Evolutionary conservation across 2,888 invertebrate species (phyloP).

Genomic region (Tholera decimalis): DNA sequence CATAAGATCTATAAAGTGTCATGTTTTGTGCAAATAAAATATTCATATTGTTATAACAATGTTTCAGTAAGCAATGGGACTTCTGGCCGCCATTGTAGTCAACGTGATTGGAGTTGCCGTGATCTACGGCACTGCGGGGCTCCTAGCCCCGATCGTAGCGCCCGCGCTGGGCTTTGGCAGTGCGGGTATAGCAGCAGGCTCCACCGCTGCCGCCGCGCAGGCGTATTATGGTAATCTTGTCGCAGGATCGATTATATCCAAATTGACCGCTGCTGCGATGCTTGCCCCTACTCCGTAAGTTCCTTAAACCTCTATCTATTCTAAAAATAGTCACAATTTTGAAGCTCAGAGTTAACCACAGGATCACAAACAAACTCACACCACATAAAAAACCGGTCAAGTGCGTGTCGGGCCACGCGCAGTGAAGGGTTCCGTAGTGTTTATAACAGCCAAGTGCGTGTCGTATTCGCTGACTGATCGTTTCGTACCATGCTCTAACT

Average conservation of each 20-base stretch:
- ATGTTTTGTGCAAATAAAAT: too few relatives aligned
- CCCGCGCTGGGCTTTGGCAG: constrained; percentile 79
- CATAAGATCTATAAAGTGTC: too few relatives aligned
- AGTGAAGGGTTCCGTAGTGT: too few relatives aligned
- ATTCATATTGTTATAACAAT: too few relatives aligned
- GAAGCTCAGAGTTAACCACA: too few relatives aligned
- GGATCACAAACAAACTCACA: too few relatives aligned
- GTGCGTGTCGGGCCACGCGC: too few relatives aligned
- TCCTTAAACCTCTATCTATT: background rate
- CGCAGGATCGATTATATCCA: constrained; percentile 80
- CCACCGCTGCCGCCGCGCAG: constrained; percentile 81
- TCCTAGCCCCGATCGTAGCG: constrained; percentile 75
- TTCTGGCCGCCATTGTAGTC: constrained; percentile 75
- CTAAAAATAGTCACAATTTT: background rate
- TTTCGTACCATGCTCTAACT: too few relatives aligned
- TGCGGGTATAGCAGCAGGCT: constrained; percentile 79
- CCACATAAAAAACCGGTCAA: too few relatives aligned
- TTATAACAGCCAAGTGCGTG: too few relatives aligned
- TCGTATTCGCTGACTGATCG: too few relatives aligned
- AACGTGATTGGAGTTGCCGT: constrained; percentile 74
- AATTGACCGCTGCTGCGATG: constrained; percentile 83
- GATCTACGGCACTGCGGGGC: constrained; percentile 79
- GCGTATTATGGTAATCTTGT: constrained; percentile 81
- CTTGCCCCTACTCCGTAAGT: constrained; percentile 81
- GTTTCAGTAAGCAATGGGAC: constrained; percentile 72